Evolutionary conservation across 2,888 invertebrate genomes (phyloP), one percentile per base, ranked within the genome.

Genomic region (Drosophila antonietae): DNA sequence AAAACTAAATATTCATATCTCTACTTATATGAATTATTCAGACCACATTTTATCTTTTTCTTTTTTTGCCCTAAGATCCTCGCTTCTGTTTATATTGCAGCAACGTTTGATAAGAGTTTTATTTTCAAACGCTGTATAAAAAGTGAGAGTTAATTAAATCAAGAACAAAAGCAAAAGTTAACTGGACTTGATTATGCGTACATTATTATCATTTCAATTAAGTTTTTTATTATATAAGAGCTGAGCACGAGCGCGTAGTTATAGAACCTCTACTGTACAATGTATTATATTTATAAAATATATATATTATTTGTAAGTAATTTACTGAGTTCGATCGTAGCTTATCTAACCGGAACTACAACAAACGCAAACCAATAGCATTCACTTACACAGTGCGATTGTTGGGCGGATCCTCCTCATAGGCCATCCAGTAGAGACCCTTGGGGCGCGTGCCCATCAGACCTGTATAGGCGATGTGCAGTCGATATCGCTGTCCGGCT

Each of bases 351-450:
- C 66, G 66, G 51, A 66, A 73, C 59, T 51, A 66, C 28, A 58
- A 58, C 44, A 61, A 60, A 90, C 57, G 58, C 47, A 20, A 53
- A 52, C 46, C 52, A 53, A 20, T 20, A 44, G 6, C 0, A 15
- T 8, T 18, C 53, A 91, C 92, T 90, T 80, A 92, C 92, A 84
- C 82, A n/a, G 95, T 88, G 14, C 59, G 56, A 71, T 88, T 86
- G 41, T 80, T 93, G 14, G 75, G 37, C 31, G 77, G 75, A 0
- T 37, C 37, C 46, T 93, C 91, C 23, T 69, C 56, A 63, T 95
- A 95, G 3, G 93, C 94, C 41, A 95, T 94, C 33, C 94, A 92
- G 77, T 95, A 95, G 33, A 96, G 94, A 23, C 96, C 96, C 64
- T 94, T 94, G 90, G 95, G 93, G 46, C 95, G 94, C 20, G 93